These are phyloP conservation scores for Eustalomyia histrio DNA, from an alignment of 2,888 invertebrate genomes.

Conservation along the genomic window DNA sequence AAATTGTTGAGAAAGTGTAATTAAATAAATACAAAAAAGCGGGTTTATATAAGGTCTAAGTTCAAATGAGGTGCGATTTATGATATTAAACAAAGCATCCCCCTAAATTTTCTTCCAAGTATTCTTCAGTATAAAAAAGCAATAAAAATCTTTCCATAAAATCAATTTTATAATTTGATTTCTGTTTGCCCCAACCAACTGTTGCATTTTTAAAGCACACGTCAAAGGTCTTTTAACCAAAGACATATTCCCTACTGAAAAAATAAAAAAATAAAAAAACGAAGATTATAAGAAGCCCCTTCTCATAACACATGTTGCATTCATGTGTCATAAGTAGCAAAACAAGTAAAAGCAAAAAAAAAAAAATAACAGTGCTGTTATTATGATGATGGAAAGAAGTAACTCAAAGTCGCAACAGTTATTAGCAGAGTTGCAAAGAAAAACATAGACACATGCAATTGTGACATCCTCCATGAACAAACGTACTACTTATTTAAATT, in stretches of 20 bases:
- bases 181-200: constrained; percentile 48
- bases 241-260: constrained; percentile 42
- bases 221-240: constrained; percentile 31
- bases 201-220: constrained; percentile 53
- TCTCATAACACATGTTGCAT: constrained; percentile 73
- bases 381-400: constrained; percentile 13
- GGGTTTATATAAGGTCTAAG: too few species aligned
- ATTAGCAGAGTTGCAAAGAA: constrained; percentile 59
- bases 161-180: constrained; percentile 55
- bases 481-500: constrained; percentile 54
- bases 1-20: too few species aligned
- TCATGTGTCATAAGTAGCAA: constrained; percentile 63
- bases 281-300: constrained; percentile 14
- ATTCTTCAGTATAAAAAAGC: too few species aligned
- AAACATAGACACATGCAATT: constrained; percentile 41
- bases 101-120: too few species aligned
- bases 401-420: constrained; percentile 50
- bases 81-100: too few species aligned
- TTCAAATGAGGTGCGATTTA: too few species aligned
- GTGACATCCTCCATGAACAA: constrained; percentile 13
- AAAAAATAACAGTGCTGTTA: constrained; percentile 43
- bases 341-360: constrained; percentile 38
- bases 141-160: background rate
- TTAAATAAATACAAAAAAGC: too few species aligned
- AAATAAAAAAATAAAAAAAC: background rate